Base-by-base conservation (phyloP, 2,113 vertebrate genomes). In the Lepisosteus oculatus region DNA sequence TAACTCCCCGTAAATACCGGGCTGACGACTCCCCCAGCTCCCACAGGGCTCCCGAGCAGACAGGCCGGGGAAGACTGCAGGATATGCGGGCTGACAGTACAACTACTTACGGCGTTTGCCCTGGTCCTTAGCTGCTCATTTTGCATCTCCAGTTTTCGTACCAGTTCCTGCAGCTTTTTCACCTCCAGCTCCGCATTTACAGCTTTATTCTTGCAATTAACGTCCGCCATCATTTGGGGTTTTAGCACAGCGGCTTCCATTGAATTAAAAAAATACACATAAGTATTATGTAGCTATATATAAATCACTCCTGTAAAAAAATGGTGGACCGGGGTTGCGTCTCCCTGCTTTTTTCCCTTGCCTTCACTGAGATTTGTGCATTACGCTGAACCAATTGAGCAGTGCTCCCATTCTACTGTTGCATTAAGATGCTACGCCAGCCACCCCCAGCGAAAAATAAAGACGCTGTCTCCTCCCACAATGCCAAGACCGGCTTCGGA, bases 101-200 rank as follows among this genome's bases (percentile, higher is more conserved):
- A 86, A 83, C 88, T 85, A 91, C 87, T 89, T 61, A 90, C 92
- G 3, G 89, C 92, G 76, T 91, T 93, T 68, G 94, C 94, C 66
- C 93, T 80, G 47, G 86, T 96, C 77, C 95, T 86, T 74, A 98
- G 88, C 91, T 96, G 95, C 81, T 97, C 95, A 86, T 97, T 98
- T 68, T 98, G 95, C 77, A 87, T 91, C 86, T 98, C 96, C 87
- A 98, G 80, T 86, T 95, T 95, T 68, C 95, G 90, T 73, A 98
- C 96, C 79, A 98, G 85, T 82, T 98, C 95, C 85, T 98, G 95
- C 43, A 98, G 95, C 92, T 98, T 97, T 77, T 95, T 87, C 88
- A 98, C 95, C 90, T 98, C 96, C 85, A 97, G 91, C 92, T 98
- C 95, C 17, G 96, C 93, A 85, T 87, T 94, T 79, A 87, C 85